phyloP scores from a whole-genome alignment of 2,113 vertebrate species.

The Melanocharis versteri region DNA sequence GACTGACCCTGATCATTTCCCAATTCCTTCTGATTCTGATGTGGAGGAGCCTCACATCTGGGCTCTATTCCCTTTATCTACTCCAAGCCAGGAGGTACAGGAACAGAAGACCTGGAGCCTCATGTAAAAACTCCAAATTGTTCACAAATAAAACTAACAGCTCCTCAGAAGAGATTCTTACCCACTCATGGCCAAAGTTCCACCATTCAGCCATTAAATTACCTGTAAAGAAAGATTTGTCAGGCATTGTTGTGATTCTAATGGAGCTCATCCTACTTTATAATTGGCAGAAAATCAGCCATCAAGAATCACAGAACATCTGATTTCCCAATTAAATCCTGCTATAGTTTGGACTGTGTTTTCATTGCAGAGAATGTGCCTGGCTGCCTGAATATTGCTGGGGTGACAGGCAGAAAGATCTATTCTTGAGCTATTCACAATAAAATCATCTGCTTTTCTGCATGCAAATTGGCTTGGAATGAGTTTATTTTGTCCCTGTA shows the following conservation, averaged over 20 bases:
- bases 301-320: not conserved
- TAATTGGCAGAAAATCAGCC: not conserved
- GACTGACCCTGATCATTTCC: not conserved
- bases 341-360: not conserved
- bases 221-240: not conserved
- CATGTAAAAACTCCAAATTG: not conserved
- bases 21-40: not conserved
- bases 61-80: not conserved
- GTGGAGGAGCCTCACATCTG: not conserved
- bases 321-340: constrained; percentile 15
- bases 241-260: not conserved
- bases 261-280: not conserved
- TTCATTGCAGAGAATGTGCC: not conserved
- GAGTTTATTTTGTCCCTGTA: not conserved
- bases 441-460: not conserved
- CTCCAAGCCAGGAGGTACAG: not conserved
- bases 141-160: not conserved
- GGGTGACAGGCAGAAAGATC: not conserved
- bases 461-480: not conserved
- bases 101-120: not conserved
- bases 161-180: not conserved
- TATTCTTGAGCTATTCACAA: not conserved
- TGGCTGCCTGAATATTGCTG: not conserved
- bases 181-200: not conserved
- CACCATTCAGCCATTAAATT: not conserved